Conservation (phyloP, 1,140 invertebrate species). For the Drosophila quadrilineata region DNA sequence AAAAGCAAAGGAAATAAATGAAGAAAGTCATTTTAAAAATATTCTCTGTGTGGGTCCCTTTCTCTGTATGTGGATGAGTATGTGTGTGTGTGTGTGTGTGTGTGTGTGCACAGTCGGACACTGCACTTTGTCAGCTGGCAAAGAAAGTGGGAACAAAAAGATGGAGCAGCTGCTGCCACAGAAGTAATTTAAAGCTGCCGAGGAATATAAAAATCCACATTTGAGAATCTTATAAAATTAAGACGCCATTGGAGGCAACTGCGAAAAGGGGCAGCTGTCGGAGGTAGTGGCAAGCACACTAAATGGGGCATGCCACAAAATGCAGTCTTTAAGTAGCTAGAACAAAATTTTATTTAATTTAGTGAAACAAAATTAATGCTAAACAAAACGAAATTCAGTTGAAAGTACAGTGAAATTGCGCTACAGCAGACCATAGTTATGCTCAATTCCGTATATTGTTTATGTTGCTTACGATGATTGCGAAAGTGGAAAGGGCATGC, state of each 20-base stretch:
- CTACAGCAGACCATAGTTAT: no score
- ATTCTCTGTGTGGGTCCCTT: conserved; percentile 11
- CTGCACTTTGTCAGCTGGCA: conserved; percentile 19
- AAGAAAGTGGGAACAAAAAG: not conserved
- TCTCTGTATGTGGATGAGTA: not conserved
- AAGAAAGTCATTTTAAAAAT: conserved; percentile 54
- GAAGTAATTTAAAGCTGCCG: no score
- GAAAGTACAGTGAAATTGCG: no score
- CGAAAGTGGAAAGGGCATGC: not conserved
- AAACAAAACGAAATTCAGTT: no score
- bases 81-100: not conserved
- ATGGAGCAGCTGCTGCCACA: not conserved
- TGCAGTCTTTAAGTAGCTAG: not conserved
- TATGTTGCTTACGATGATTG: not conserved
- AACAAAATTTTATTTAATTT: no score
- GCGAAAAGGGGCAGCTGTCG: not conserved
- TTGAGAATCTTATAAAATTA: no score
- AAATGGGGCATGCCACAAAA: not conserved
- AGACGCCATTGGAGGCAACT: no score
- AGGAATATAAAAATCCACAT: no score
- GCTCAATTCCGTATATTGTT: not conserved
- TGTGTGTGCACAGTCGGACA: conserved; percentile 28
- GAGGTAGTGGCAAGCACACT: no score
- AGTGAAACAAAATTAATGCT: no score
- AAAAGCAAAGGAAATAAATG: conserved; percentile 22